Conservation (phyloP, 2,888 invertebrate species). For the Tolmerus cingulatus region DNA sequence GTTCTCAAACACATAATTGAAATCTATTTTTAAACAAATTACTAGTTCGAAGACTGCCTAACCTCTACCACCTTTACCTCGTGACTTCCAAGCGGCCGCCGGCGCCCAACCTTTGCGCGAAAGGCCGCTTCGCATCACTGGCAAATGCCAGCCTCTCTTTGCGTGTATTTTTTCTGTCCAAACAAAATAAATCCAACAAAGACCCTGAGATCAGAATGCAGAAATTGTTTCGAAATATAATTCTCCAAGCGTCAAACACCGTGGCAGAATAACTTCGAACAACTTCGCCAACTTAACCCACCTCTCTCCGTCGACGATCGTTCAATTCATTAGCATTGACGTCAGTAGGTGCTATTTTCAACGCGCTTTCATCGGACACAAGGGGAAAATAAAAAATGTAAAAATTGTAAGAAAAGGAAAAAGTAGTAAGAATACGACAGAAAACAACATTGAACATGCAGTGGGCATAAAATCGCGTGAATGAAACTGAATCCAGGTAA, state of each 20-base stretch:
- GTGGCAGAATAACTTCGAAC: background rate
- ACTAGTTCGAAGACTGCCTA: background rate
- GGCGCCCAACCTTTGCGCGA: background rate
- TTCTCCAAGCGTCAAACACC: background rate
- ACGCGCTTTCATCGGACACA: background rate
- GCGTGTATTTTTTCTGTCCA: background rate
- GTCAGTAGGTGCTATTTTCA: background rate
- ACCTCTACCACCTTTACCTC: background rate
- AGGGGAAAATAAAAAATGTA: background rate
- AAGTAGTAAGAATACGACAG: background rate
- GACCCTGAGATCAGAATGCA: background rate
- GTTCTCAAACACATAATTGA: background rate
- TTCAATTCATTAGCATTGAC: background rate
- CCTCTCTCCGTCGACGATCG: background rate
- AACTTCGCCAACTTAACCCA: background rate
- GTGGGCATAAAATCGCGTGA: slow-evolving; percentile 5
- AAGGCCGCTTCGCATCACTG: background rate
- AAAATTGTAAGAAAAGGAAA: background rate
- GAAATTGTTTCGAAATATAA: background rate
- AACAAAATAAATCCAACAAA: background rate
- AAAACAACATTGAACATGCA: background rate
- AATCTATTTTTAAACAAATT: background rate
- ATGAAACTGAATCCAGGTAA: slow-evolving; percentile 12
- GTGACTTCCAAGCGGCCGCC: background rate
- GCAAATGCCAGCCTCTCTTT: background rate